These are phyloP conservation scores for Numenius arquata DNA, from an alignment of 2,113 vertebrate species.

Conservation along the genomic window DNA sequence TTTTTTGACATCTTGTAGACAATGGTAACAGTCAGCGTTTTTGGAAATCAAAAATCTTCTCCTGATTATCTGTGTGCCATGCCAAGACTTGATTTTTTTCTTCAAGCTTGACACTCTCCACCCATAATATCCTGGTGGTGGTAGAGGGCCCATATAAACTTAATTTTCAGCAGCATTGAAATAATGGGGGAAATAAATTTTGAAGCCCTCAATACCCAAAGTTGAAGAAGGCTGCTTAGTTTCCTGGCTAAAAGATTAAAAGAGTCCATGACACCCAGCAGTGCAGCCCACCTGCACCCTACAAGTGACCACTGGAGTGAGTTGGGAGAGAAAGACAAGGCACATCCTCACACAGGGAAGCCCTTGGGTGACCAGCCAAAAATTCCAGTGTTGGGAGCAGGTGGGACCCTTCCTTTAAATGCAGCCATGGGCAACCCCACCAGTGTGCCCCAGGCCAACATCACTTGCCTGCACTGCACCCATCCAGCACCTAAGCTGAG, in stretches of 20 bases:
- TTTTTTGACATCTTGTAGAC: neutral
- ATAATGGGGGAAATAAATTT: too few species aligned
- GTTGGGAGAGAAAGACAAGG: neutral
- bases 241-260: neutral
- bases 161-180: too few species aligned
- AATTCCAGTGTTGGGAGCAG: neutral
- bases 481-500: neutral
- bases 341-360: neutral
- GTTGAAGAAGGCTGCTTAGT: neutral
- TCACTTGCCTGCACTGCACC: neutral
- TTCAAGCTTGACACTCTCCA: too few species aligned
- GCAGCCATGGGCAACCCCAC: neutral
- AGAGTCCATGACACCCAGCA: neutral
- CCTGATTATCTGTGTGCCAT: too few species aligned
- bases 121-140: too few species aligned
- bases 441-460: neutral
- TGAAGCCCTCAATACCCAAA: neutral
- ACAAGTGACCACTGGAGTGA: too few species aligned
- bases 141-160: too few species aligned
- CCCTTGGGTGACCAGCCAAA: neutral
- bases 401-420: neutral
- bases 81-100: too few species aligned
- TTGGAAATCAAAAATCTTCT: too few species aligned
- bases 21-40: neutral
- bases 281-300: too few species aligned